phyloP scores from a whole-genome alignment of 2,888 invertebrate species.

The Corythucha ciliata region DNA sequence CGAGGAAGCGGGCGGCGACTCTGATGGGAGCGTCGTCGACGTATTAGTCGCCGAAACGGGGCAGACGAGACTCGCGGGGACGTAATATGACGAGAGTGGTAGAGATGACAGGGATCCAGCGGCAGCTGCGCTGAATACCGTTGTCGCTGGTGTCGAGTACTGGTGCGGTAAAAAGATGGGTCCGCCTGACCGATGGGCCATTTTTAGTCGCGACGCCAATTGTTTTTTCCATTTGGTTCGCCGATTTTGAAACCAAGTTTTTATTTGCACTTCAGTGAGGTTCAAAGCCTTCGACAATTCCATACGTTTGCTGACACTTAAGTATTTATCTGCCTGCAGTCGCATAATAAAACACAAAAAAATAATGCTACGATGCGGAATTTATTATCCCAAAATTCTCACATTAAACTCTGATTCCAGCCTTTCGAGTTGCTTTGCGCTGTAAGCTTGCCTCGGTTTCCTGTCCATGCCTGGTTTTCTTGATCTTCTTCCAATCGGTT shows the following conservation, averaged over 20 bases:
- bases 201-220: slow-evolving; percentile 50
- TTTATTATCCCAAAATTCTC: slow-evolving; percentile 29
- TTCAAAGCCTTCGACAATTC: slow-evolving; percentile 81
- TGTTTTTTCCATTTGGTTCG: slow-evolving; percentile 98
- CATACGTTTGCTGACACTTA: slow-evolving; percentile 91
- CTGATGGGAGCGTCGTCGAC: too few relatives aligned
- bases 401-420: slow-evolving; percentile 89
- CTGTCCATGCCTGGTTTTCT: slow-evolving; percentile 82
- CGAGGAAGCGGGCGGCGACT: too few relatives aligned
- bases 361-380: not conserved
- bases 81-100: too few relatives aligned
- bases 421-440: slow-evolving; percentile 82
- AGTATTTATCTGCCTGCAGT: slow-evolving; percentile 79
- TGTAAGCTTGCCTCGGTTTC: slow-evolving; percentile 93
- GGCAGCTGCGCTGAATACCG: too few relatives aligned
- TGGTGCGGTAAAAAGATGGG: slow-evolving; percentile 22
- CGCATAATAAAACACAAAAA: too few relatives aligned
- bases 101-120: too few relatives aligned
- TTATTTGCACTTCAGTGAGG: slow-evolving; percentile 90
- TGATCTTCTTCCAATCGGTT: slow-evolving; percentile 66
- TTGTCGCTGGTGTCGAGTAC: too few relatives aligned
- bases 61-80: too few relatives aligned
- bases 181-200: slow-evolving; percentile 15
- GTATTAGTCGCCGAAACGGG: too few relatives aligned
- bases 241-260: slow-evolving; percentile 94